Evolutionary conservation across 2,888 invertebrate genomes (phyloP).

Genomic region (Macrophya alboannulata): DNA sequence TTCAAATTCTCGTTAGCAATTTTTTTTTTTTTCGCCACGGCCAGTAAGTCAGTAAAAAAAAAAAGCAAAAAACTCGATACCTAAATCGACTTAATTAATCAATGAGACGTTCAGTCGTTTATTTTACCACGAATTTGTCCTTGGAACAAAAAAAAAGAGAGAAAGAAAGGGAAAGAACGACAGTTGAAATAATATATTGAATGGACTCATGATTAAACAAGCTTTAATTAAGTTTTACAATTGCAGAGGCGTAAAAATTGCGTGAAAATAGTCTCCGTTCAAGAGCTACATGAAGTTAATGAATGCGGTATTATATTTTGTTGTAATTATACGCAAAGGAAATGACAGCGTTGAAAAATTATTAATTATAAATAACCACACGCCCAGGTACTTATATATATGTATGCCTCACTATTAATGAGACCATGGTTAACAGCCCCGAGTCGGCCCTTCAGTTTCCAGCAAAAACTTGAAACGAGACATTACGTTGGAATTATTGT

Average conservation of each 20-base stretch:
- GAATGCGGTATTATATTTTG: not conserved
- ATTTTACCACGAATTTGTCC: not conserved
- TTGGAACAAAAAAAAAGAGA: too few species aligned
- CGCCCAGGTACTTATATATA: not conserved
- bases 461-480: not conserved
- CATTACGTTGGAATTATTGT: conserved; percentile 7
- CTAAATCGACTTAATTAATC: not conserved
- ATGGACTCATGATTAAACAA: not conserved
- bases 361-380: not conserved
- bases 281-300: not conserved
- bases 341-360: not conserved
- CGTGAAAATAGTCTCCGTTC: not conserved
- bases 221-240: not conserved
- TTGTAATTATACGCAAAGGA: not conserved
- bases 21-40: not conserved
- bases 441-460: conserved; percentile 1
- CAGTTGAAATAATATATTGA: not conserved
- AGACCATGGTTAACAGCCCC: not conserved
- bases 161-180: not conserved
- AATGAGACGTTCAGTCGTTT: not conserved
- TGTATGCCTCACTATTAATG: not conserved
- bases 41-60: not conserved
- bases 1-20: not conserved
- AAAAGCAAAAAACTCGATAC: not conserved
- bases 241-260: not conserved